Conservation (phyloP, 2,888 invertebrate genomes). For the Drosophila mettleri region DNA sequence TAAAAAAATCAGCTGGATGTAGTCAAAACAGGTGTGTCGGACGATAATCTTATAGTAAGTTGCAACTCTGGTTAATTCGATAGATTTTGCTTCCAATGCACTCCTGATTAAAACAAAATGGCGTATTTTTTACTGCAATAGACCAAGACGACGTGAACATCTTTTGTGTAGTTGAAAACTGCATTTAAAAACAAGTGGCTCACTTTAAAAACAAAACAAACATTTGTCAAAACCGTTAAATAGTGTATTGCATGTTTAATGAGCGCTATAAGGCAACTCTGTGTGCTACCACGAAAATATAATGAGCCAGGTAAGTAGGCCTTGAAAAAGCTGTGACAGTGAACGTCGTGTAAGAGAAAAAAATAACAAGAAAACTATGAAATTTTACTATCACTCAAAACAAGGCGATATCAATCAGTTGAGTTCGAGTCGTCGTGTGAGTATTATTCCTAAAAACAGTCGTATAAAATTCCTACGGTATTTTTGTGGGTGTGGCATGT, state of each 20-base stretch:
- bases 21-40: slow-evolving; percentile 40
- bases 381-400: slow-evolving; percentile 63
- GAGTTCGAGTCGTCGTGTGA: slow-evolving; percentile 68
- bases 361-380: slow-evolving; percentile 72
- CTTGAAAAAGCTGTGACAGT: slow-evolving; percentile 73
- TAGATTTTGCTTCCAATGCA: slow-evolving; percentile 14
- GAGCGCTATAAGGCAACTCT: slow-evolving; percentile 82
- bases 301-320: slow-evolving; percentile 85
- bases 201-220: slow-evolving; percentile 54
- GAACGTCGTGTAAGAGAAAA: slow-evolving; percentile 69
- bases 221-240: slow-evolving; percentile 56
- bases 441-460: slow-evolving; percentile 58
- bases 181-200: slow-evolving; percentile 72
- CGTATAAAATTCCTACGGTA: slow-evolving; percentile 48
- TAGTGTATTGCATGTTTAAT: slow-evolving; percentile 83
- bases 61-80: slow-evolving; percentile 21
- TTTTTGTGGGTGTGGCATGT: slow-evolving; percentile 77
- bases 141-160: slow-evolving; percentile 72
- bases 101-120: slow-evolving; percentile 77
- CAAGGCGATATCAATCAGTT: slow-evolving; percentile 69
- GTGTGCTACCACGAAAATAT: slow-evolving; percentile 83
- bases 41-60: neutral
- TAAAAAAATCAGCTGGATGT: slow-evolving; percentile 35
- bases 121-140: slow-evolving; percentile 76
- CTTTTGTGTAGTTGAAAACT: slow-evolving; percentile 73